Base-by-base conservation (phyloP, 2,888 invertebrate species). In the Theretra japonica region DNA sequence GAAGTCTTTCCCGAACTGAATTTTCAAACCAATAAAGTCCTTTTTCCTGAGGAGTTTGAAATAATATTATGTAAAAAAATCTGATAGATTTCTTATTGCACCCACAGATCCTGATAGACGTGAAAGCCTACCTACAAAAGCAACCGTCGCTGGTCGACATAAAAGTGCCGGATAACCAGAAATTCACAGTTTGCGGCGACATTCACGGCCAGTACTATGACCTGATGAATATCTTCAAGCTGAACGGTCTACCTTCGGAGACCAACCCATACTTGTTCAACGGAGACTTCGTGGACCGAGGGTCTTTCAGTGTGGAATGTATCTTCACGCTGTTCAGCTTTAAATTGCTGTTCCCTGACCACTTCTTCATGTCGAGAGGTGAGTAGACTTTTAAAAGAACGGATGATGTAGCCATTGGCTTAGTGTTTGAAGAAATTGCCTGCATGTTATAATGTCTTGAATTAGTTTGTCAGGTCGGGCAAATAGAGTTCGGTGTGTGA, bases 201-300 rank as follows among this genome's bases (percentile, higher is more conserved):
- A 98, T 99, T 79, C 99, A 99, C 88, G 99, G 99, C 71, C 99
- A 99, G 93, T 99, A 96, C 95, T 99, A 98, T 88, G 99, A 99
- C 94, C 95, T 99, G 75, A 96, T 99, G 96, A 99, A 99, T 91
- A 99, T 99, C 84, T 99, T 99, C 92, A 96, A 98, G 82, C 95
- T 99, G 77, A 99, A 99, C 88, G 99, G 99, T n/a, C 93, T 98
- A 74, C 99, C 99, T 8, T 98, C 99, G 0, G 96, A 97, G 87
- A 96, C 96, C 41, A 99, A 99, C 95, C 99, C 99, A 70, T 99
- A 99, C 94, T 94, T 99, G 79, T 99, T 99, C 92, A 99, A 99
- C 90, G 99, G 99, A 74, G 99, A 99, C 94, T 99, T 99, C 91
- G 99, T 99, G 23, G 99, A 99, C 92, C 95, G 99, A 92, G 99